phyloP scores from a whole-genome alignment of 1,140 invertebrate genomes.

The Sinonovacula constricta region DNA sequence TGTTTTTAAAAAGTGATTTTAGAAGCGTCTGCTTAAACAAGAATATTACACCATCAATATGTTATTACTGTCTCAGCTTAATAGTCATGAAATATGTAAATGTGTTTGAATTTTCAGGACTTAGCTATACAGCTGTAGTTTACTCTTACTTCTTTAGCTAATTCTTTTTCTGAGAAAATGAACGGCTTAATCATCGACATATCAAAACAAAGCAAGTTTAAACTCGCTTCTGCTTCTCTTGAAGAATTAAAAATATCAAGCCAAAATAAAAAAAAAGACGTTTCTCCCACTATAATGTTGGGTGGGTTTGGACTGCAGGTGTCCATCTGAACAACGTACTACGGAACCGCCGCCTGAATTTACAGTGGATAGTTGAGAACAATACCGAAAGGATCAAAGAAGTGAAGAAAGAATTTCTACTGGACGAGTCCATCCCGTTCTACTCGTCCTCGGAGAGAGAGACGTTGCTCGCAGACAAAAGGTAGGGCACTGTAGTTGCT shows the following conservation, averaged over 20 bases:
- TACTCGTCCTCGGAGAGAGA: constrained; percentile 21
- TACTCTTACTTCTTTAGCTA: too few species aligned
- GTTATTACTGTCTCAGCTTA: too few species aligned
- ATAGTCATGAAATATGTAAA: too few species aligned
- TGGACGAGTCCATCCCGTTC: constrained; percentile 36
- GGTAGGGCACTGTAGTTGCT: constrained; percentile 6
- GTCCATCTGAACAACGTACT: constrained; percentile 54
- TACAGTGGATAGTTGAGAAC: constrained; percentile 57
- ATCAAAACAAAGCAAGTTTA: not conserved
- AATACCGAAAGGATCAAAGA: not conserved
- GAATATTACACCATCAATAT: too few species aligned
- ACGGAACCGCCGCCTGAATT: constrained; percentile 35
- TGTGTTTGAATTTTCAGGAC: too few species aligned
- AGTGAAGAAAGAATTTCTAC: constrained; percentile 16
- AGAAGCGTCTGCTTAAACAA: too few species aligned
- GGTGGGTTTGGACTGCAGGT: not conserved
- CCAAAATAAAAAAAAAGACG: too few species aligned
- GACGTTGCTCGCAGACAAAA: constrained; percentile 35
- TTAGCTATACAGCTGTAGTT: too few species aligned
- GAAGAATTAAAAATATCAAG: too few species aligned
- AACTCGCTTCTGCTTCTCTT: not conserved
- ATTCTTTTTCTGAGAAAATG: too few species aligned
- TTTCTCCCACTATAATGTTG: not conserved
- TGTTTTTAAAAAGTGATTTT: too few species aligned
- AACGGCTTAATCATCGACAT: not conserved